Evolutionary conservation across 2,797 vertebrate genomes (phyloP), one percentile per base, ranked within the genome.

Genomic region (Uromys caudimaculatus): DNA sequence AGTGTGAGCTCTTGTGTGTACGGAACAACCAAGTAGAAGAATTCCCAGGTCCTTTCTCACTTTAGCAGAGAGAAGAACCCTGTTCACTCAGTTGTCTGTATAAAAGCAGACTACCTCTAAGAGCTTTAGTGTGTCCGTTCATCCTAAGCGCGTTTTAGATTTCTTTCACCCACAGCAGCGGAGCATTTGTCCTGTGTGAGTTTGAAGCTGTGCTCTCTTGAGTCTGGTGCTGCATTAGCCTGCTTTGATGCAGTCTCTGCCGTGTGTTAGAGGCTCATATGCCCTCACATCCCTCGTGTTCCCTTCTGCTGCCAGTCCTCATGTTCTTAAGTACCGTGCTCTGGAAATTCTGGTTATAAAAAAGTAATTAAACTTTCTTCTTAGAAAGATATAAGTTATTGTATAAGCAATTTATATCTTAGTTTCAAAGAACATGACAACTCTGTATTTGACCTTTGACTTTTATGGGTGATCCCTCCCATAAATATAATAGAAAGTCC

Each of bases 361-460:
- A 81, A 81, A 94, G 58, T 10, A 89, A 6, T 64, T 91, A 79
- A 91, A 76, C 6, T 90, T 95, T 41, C 23, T 89, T 89, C 82
- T 75, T 81, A 83, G 67, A 84, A 90, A 92, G 94, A 89, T 96
- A 44, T 67, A 47, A 77, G 73, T 84, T 58, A 56, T 82, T 95
- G 16, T 71, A 64, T 93, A 35, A 94, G 29, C 52, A 82, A 44
- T 76, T 82, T 64, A 38, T 90, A 58, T 32, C 38, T 92, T 71
- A 73, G 27, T 96, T 90, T 96, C 64, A 95, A 84, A 97, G 71
- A 41, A 38, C 89, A n/a, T 75, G 89, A 94, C 69, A 95, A 77
- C 54, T 95, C 92, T 56, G 17, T 97, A 81, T 96, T 89, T 96
- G 54, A 87, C 44, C 91, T 97, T 88, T 94, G 69, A 89, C 41